These are phyloP conservation scores for Chalcosyrphus nemorum DNA, from an alignment of 2,888 invertebrate species.

Conservation along the genomic window DNA sequence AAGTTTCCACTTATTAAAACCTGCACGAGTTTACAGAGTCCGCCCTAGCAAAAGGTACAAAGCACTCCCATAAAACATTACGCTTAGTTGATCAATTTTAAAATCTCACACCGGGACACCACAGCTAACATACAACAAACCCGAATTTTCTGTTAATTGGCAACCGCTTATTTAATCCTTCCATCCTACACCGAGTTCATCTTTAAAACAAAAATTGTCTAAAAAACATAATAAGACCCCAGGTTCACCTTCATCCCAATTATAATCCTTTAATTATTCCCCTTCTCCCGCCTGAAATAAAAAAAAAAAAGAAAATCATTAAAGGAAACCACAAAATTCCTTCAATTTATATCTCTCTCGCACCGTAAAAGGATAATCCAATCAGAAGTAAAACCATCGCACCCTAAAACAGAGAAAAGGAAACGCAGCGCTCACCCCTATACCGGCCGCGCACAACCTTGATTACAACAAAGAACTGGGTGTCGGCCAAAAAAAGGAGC, in stretches of 20 bases:
- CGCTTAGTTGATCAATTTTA: neutral
- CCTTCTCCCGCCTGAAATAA: neutral
- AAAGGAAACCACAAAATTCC: conserved; percentile 33
- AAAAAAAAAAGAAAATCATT: conserved; percentile 10
- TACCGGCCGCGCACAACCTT: neutral
- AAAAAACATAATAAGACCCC: conserved; percentile 44
- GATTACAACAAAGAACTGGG: conserved; percentile 4
- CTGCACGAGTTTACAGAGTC: no score
- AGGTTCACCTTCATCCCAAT: conserved; percentile 41
- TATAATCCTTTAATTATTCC: conserved; percentile 60
- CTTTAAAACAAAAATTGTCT: conserved; percentile 16
- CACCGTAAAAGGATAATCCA: conserved; percentile 44
- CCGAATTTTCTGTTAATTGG: conserved; percentile 49
- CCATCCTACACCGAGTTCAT: neutral
- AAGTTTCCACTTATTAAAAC: no score
- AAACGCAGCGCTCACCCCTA: neutral
- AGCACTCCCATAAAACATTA: neutral
- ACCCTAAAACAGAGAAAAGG: conserved; percentile 7
- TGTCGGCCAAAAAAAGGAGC: conserved; percentile 1
- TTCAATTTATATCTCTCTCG: conserved; percentile 17
- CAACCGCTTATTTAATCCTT: neutral
- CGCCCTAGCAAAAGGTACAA: no score
- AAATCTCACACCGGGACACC: neutral
- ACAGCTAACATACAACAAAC: neutral
- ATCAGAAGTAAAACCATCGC: conserved; percentile 29